Evolutionary conservation across 1,140 invertebrate species (phyloP).

Genomic region (Stenopsyche tienmushanensis): DNA sequence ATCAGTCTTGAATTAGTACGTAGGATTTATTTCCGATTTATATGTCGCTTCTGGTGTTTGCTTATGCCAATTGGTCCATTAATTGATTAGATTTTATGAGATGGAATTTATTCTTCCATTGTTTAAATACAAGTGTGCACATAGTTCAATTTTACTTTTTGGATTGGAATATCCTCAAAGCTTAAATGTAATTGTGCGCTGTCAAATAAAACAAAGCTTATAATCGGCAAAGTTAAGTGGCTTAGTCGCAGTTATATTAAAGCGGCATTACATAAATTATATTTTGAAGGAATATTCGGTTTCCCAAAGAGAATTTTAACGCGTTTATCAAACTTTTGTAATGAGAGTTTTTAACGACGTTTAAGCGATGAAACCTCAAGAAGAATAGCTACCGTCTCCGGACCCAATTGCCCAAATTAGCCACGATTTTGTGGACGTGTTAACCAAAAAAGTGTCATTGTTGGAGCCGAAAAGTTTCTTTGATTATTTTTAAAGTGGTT

Average conservation of each 20-base stretch:
- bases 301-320: slow-evolving; percentile 2
- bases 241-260: too few relatives aligned
- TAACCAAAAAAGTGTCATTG: slow-evolving; percentile 20
- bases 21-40: too few relatives aligned
- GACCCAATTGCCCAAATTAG: slow-evolving; percentile 12
- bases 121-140: background rate
- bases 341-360: slow-evolving; percentile 14
- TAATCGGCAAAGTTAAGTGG: background rate
- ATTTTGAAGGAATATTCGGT: background rate
- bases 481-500: slow-evolving; percentile 23
- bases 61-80: too few relatives aligned
- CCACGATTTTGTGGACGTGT: slow-evolving; percentile 8
- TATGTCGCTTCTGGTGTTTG: too few relatives aligned
- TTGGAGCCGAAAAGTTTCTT: slow-evolving; percentile 1
- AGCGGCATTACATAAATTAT: too few relatives aligned
- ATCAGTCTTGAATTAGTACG: too few relatives aligned
- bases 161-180: background rate
- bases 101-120: too few relatives aligned
- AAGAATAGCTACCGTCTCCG: too few relatives aligned
- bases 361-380: background rate
- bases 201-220: background rate
- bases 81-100: too few relatives aligned
- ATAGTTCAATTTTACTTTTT: background rate
- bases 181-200: background rate
- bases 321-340: slow-evolving; percentile 26